Evolutionary conservation across 2,888 invertebrate genomes (phyloP), one percentile per base, ranked within the genome.

Genomic region (Homarus gammarus): DNA sequence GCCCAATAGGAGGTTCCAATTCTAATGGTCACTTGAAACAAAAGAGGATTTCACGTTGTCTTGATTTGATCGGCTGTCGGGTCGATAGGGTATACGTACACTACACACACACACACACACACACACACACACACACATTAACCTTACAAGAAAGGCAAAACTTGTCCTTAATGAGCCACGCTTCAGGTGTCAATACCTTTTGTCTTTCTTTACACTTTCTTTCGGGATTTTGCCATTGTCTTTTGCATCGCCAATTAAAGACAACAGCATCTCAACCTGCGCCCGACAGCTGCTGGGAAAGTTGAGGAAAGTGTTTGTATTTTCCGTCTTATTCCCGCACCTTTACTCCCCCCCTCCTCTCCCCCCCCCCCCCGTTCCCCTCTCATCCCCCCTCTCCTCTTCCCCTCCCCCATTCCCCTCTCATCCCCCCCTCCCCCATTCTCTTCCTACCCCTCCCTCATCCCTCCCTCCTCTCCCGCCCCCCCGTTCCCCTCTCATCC

Each of bases 41-140:
- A 64, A 64, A 64, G 64, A 64, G 64, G 64, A 64, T 64, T 64
- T 64, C 64, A 56, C 27, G 64, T 64, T 64, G 64, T 64, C 64
- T 64, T 64, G 27, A 8, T 64, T 27, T 64, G 22, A 64, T 64
- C 64, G n/a, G 27, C 6, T n/a, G 64, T 27, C 64, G 15, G 31
- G n/a, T 27, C 15, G 5, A 27, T 27, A 27, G 27, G 22, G 27
- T 56, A 64, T 27, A 64, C 27, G 64, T 64, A 64, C 8, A 64
- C n/a, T 12, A 27, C 64, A 27, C 64, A 27, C 64, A 27, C 27
- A n/a, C 31, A 51, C 56, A 56, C 5, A 56, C 56, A 56, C 56
- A 5, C 56, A 56, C 8, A 56, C 56, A 56, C 2, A 56, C 18
- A 56, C 56, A 56, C 56, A n/a, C n/a, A n/a, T n/a, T n/a, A n/a